Conservation (phyloP, 2,888 invertebrate species). For the Lasioglossum malachurum region DNA sequence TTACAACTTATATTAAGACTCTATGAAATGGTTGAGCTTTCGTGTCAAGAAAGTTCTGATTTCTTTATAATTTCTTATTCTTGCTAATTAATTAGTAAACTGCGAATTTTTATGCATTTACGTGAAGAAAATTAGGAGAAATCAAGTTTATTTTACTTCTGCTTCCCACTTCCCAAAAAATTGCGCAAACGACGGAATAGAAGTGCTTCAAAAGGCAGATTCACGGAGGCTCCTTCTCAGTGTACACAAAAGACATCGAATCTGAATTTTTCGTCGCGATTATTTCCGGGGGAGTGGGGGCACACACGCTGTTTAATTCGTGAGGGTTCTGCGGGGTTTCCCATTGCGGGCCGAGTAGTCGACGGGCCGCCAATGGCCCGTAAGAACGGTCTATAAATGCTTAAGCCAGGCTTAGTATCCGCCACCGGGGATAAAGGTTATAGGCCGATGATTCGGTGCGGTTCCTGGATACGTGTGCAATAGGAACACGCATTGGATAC, state of each 20-base stretch:
- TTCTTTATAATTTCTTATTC: not conserved
- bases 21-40: not conserved
- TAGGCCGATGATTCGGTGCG: conserved; percentile 66
- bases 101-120: too few relatives aligned
- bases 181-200: not conserved
- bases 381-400: conserved; percentile 74
- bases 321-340: not conserved
- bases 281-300: not conserved
- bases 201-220: not conserved
- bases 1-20: not conserved
- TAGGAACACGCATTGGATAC: conserved; percentile 43
- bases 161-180: not conserved
- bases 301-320: not conserved
- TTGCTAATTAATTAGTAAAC: too few relatives aligned
- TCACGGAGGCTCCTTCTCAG: not conserved
- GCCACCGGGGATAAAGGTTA: conserved; percentile 75
- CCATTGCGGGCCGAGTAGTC: conserved; percentile 26
- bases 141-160: too few relatives aligned
- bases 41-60: not conserved
- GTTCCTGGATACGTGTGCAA: conserved; percentile 56
- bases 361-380: conserved; percentile 64
- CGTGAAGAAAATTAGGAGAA: too few relatives aligned
- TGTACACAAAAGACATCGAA: not conserved
- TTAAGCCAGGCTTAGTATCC: conserved; percentile 75
- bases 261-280: not conserved